These are phyloP conservation scores for Gallinago stenura DNA, from an alignment of 2,797 vertebrate genomes.

Conservation along the genomic window DNA sequence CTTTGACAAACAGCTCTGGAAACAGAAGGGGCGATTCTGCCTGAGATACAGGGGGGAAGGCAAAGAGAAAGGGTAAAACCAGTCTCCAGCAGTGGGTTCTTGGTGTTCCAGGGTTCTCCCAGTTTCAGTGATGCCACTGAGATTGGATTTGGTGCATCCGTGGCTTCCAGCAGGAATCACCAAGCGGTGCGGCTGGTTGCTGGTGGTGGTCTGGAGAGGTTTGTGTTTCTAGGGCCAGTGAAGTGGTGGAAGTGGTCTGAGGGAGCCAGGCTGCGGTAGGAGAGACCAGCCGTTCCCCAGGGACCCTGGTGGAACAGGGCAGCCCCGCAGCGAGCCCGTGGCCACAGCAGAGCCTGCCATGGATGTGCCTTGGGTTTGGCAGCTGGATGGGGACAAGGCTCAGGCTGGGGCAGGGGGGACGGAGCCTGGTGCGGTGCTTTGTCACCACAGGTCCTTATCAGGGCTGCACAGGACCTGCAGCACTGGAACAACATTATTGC, in stretches of 20 bases:
- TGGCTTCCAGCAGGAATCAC: neutral
- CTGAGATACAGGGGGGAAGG: neutral
- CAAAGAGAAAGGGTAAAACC: neutral
- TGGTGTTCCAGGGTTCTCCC: neutral
- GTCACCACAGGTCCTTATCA: neutral
- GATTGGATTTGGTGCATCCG: neutral
- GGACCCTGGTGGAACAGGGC: neutral
- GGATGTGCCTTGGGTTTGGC: neutral
- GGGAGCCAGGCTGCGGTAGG: neutral
- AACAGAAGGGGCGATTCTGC: neutral
- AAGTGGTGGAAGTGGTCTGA: neutral
- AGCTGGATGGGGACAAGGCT: neutral
- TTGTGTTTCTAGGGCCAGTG: neutral
- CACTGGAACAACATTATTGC: neutral
- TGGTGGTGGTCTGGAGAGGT: neutral
- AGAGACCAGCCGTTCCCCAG: neutral
- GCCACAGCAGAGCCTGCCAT: neutral
- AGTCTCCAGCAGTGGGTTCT: neutral
- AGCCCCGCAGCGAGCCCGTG: fast-evolving
- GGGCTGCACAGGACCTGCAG: neutral
- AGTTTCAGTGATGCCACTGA: neutral
- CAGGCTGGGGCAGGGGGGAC: neutral
- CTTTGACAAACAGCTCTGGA: neutral
- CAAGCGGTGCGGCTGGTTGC: neutral
- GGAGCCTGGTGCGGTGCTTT: neutral